Percentiles rank a stretch among this genome's conserved stretches.
These are phyloP conservation scores for Himalopsyche japonica DNA, from an alignment of 2,888 invertebrate species.

Conservation along the genomic window DNA sequence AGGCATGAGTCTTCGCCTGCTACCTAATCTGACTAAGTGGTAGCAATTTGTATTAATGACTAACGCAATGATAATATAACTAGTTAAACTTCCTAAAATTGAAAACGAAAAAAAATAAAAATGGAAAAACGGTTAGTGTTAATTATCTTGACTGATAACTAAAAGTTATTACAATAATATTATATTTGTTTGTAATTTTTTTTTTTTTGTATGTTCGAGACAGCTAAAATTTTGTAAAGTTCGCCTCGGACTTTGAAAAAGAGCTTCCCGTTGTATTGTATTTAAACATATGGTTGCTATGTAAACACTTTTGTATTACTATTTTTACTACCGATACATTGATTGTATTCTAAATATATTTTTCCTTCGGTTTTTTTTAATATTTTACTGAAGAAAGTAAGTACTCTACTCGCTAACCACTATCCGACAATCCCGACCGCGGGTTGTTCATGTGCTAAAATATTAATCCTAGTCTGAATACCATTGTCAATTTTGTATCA, in stretches of 20 bases:
- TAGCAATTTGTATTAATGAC: not conserved
- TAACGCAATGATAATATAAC: not conserved
- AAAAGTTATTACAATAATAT: not conserved
- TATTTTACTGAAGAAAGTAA: not conserved
- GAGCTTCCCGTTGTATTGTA: not conserved
- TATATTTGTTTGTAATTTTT: not conserved
- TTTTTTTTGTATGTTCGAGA: not conserved
- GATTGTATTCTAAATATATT: not conserved
- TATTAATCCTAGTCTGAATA: not conserved
- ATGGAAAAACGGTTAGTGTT: not conserved
- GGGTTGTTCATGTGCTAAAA: not conserved
- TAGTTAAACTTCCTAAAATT: not conserved
- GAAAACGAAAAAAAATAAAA: not conserved
- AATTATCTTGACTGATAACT: not conserved
- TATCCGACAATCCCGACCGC: not conserved
- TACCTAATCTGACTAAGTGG: not conserved
- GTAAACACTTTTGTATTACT: not conserved
- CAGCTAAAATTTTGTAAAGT: not conserved
- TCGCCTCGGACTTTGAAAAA: not conserved
- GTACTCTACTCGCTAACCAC: not conserved
- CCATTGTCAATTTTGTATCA: not conserved
- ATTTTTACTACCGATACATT: not conserved
- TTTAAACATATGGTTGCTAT: not conserved
- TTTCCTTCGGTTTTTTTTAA: not conserved
- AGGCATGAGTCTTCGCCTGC: not conserved